Conservation (phyloP, 2,888 invertebrate species). For the Tetramorium bicarinatum region DNA sequence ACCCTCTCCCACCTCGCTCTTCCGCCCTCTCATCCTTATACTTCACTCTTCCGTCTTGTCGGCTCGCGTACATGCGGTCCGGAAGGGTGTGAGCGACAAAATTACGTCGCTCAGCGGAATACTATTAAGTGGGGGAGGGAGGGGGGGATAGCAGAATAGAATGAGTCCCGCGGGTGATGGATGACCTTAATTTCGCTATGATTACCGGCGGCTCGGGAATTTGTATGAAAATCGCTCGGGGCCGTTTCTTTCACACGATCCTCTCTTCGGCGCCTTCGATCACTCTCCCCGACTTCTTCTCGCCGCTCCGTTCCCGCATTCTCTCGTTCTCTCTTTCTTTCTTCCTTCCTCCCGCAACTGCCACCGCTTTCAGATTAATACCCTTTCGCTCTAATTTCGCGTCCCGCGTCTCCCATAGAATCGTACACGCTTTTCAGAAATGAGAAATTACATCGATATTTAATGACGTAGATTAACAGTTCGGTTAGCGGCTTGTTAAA, state of each 20-base stretch:
- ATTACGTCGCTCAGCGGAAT: conserved; percentile 81
- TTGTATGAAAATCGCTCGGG: conserved; percentile 81
- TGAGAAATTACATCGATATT: conserved; percentile 41
- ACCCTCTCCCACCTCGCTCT: background rate
- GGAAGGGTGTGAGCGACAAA: conserved; percentile 70
- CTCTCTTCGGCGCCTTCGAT: conserved; percentile 54
- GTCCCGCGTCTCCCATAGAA: conserved; percentile 5
- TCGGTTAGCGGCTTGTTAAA: conserved; percentile 32
- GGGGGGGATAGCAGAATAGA: conserved; percentile 66
- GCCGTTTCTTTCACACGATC: conserved; percentile 73
- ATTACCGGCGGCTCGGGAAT: conserved; percentile 81
- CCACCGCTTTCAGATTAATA: conserved; percentile 36
- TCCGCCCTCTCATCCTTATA: conserved; percentile 19
- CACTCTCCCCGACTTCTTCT: conserved; percentile 7
- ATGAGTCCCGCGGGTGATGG: conserved; percentile 78
- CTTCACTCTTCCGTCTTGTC: conserved; percentile 49
- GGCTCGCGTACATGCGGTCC: conserved; percentile 47
- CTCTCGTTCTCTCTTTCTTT: conserved; percentile 28
- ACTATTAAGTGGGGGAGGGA: conserved; percentile 78
- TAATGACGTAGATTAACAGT: conserved; percentile 39
- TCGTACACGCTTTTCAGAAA: conserved; percentile 29
- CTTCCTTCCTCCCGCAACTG: conserved; percentile 1
- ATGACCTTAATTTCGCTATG: conserved; percentile 83
- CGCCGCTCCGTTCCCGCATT: conserved; percentile 17
- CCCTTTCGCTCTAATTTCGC: conserved; percentile 1